These are phyloP conservation scores for Lamellibrachia luymesi DNA, from an alignment of 1,140 invertebrate species.

Conservation along the genomic window DNA sequence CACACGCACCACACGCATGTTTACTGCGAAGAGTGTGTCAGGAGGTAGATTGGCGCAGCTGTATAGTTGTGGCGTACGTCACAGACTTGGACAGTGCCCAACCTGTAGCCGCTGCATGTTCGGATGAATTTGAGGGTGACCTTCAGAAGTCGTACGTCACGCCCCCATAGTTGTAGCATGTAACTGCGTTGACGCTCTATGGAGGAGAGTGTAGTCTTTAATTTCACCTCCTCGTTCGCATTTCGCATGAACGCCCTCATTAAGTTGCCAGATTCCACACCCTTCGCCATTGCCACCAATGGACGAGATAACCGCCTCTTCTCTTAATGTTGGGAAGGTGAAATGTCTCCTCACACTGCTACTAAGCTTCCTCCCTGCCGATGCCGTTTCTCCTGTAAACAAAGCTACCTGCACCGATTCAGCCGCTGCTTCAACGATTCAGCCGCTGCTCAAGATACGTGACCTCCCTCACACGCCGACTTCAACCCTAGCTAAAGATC, in stretches of 20 bases:
- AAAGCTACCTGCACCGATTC: background rate
- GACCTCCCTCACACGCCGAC: background rate
- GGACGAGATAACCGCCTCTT: background rate
- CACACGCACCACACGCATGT: background rate
- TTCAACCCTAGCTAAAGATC: background rate
- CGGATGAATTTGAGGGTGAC: background rate
- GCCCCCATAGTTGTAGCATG: background rate
- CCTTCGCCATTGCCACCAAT: background rate
- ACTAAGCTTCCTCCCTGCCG: background rate
- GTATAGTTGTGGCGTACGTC: background rate
- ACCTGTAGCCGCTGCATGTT: background rate
- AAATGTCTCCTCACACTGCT: background rate
- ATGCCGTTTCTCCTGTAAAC: background rate
- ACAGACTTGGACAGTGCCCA: background rate
- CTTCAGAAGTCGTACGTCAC: background rate
- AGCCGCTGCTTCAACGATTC: background rate
- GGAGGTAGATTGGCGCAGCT: background rate
- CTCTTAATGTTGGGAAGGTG: background rate
- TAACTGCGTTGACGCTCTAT: background rate
- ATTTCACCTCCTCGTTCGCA: background rate
- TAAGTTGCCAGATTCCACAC: background rate
- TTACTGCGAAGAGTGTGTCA: background rate
- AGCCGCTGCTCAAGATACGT: background rate
- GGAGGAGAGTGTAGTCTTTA: background rate
- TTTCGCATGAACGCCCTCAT: background rate